Conservation (phyloP, 2,888 invertebrate species). For the Imbricaverruca yamaguchii region DNA sequence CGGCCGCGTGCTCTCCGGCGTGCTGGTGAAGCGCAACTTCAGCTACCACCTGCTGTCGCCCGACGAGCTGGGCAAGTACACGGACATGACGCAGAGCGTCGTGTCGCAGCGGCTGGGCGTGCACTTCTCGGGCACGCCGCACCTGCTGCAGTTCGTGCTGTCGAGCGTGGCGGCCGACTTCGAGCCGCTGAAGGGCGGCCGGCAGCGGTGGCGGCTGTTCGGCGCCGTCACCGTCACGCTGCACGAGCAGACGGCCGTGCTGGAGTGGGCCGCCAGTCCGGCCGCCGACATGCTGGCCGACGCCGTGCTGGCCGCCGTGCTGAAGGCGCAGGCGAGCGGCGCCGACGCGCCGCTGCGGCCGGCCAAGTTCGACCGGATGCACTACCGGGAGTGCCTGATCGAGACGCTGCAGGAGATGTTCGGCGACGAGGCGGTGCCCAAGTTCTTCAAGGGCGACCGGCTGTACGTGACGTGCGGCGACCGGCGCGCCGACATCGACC, state of each 20-base stretch:
- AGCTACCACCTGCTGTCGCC: slow-evolving; percentile 93
- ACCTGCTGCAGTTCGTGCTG: slow-evolving; percentile 64
- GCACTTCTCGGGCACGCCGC: slow-evolving; percentile 68
- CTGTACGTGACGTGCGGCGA: slow-evolving; percentile 76
- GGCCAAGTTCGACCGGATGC: slow-evolving; percentile 73
- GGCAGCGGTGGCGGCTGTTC: slow-evolving; percentile 54
- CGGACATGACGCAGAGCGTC: slow-evolving; percentile 87
- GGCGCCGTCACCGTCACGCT: slow-evolving; percentile 71
- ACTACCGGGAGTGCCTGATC: slow-evolving; percentile 83
- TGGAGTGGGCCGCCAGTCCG: slow-evolving; percentile 84
- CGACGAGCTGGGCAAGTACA: slow-evolving; percentile 87
- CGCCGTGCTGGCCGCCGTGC: slow-evolving; percentile 77
- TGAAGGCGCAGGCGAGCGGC: slow-evolving; percentile 51
- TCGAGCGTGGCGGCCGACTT: slow-evolving; percentile 69
- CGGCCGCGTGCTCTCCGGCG: slow-evolving; percentile 74
- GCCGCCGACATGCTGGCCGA: slow-evolving; percentile 98
- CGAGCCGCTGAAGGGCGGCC: slow-evolving; percentile 56
- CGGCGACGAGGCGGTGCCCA: slow-evolving; percentile 86
- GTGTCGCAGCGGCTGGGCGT: slow-evolving; percentile 88
- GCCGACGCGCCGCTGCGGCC: slow-evolving; percentile 27
- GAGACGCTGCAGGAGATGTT: slow-evolving; percentile 92
- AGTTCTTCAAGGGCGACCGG: slow-evolving; percentile 84
- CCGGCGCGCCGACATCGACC: slow-evolving; percentile 75
- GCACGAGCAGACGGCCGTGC: slow-evolving; percentile 44
- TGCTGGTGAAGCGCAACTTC: slow-evolving; percentile 93